These are phyloP conservation scores for Elephantulus edwardii DNA, from an alignment of 2,113 vertebrate species.

Conservation along the genomic window DNA sequence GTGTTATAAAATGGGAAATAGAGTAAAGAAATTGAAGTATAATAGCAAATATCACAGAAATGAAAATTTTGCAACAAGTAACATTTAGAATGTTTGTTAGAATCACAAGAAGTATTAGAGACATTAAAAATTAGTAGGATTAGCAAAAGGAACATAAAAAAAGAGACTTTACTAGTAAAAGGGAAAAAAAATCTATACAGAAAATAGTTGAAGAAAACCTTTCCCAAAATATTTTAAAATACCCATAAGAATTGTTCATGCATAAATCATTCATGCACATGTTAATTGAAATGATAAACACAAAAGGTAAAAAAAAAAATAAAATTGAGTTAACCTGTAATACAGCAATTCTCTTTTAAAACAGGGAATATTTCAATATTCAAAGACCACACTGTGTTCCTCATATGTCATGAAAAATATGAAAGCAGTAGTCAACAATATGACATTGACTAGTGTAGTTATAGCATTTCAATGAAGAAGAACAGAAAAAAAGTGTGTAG, in stretches of 20 bases:
- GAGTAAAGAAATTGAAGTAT: background rate
- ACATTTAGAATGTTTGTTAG: background rate
- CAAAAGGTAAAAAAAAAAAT: background rate
- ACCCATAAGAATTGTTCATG: too few species aligned
- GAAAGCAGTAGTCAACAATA: too few species aligned
- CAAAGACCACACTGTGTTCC: background rate
- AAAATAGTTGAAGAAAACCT: background rate
- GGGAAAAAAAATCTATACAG: background rate
- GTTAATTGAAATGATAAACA: background rate
- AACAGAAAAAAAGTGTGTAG: background rate
- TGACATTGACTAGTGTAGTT: background rate
- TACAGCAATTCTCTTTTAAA: background rate
- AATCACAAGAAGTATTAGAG: background rate
- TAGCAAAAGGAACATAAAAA: too few species aligned
- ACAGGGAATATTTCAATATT: background rate
- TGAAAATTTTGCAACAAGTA: background rate
- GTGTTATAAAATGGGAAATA: background rate
- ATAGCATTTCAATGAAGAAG: background rate
- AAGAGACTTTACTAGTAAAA: background rate
- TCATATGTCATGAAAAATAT: background rate
- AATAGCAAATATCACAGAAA: background rate
- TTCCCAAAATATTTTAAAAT: too few species aligned
- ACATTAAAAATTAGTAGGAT: background rate
- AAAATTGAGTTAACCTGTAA: background rate
- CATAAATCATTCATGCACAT: too few species aligned